Percentiles rank a stretch among this genome's conserved stretches.
Evolutionary conservation across 2,888 invertebrate genomes (phyloP).

Genomic region (Drosophila ustulata): DNA sequence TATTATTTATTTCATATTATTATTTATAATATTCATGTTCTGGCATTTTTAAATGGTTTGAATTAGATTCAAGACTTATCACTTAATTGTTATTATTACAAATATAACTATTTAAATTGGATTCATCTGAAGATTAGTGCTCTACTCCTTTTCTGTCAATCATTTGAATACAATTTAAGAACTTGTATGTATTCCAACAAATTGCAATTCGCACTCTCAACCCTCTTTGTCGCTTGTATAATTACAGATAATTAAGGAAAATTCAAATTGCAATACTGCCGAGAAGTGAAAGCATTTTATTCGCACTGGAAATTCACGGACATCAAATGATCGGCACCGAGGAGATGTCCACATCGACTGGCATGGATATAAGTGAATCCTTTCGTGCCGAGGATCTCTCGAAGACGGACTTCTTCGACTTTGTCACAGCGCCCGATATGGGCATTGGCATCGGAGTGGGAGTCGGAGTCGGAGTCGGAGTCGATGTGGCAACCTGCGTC

Average conservation of each 20-base stretch:
- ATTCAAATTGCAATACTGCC: neutral
- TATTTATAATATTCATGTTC: too few species aligned
- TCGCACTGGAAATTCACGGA: slow-evolving; percentile 68
- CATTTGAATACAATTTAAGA: too few species aligned
- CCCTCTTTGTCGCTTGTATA: neutral
- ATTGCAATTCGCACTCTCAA: neutral
- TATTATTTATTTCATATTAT: too few species aligned
- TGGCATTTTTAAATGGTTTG: too few species aligned
- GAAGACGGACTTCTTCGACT: slow-evolving; percentile 95
- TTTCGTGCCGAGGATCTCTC: slow-evolving; percentile 92
- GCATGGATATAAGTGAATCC: slow-evolving; percentile 94
- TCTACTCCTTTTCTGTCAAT: too few species aligned
- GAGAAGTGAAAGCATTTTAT: slow-evolving; percentile 5
- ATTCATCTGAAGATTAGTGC: too few species aligned
- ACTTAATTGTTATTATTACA: too few species aligned
- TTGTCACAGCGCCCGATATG: slow-evolving; percentile 92
- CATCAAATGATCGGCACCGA: slow-evolving; percentile 84
- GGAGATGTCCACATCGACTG: slow-evolving; percentile 85
- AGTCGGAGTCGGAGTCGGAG: slow-evolving; percentile 84
- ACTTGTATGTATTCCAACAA: too few species aligned
- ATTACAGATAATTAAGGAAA: slow-evolving; percentile 11
- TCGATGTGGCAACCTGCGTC: slow-evolving; percentile 83
- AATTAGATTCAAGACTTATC: too few species aligned
- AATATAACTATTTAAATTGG: too few species aligned
- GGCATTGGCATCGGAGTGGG: slow-evolving; percentile 84